These are phyloP conservation scores for Ancistrus triradiatus DNA, from an alignment of 2,113 vertebrate genomes.

Conservation along the genomic window DNA sequence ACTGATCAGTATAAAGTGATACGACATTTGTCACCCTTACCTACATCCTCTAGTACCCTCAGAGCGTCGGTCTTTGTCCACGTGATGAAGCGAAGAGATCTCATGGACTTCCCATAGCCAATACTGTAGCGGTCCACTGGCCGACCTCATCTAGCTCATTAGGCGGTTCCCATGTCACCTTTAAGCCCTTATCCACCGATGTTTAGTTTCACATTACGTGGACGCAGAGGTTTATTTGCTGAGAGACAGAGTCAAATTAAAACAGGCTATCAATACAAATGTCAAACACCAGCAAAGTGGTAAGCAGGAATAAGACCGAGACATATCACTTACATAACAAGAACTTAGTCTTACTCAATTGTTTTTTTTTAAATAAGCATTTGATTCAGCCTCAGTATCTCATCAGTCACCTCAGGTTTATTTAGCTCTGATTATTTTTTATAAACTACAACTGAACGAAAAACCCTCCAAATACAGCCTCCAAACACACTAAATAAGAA, in stretches of 20 bases:
- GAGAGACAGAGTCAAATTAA: constrained; percentile 19
- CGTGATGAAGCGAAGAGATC: constrained; percentile 68
- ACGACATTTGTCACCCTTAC: constrained; percentile 55
- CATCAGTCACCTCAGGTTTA: no score
- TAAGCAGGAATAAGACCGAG: no score
- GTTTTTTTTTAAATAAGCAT: no score
- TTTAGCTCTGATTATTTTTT: no score
- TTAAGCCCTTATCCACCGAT: constrained; percentile 63
- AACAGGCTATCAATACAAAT: no score
- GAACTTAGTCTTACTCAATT: no score
- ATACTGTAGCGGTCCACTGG: constrained; percentile 68
- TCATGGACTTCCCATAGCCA: constrained; percentile 71
- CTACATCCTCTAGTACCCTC: constrained; percentile 70
- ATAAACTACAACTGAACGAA: no score
- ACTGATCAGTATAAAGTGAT: background rate
- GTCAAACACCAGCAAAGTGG: no score
- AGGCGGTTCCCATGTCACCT: constrained; percentile 70
- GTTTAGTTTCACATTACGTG: constrained; percentile 70
- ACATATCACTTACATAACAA: no score
- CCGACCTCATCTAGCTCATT: constrained; percentile 66
- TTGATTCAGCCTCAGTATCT: no score
- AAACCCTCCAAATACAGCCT: no score
- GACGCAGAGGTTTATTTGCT: constrained; percentile 64
- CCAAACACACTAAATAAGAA: no score
- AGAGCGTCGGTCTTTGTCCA: constrained; percentile 59